Conservation (phyloP, 2,888 invertebrate genomes). For the Hofmannophila pseudospretella region DNA sequence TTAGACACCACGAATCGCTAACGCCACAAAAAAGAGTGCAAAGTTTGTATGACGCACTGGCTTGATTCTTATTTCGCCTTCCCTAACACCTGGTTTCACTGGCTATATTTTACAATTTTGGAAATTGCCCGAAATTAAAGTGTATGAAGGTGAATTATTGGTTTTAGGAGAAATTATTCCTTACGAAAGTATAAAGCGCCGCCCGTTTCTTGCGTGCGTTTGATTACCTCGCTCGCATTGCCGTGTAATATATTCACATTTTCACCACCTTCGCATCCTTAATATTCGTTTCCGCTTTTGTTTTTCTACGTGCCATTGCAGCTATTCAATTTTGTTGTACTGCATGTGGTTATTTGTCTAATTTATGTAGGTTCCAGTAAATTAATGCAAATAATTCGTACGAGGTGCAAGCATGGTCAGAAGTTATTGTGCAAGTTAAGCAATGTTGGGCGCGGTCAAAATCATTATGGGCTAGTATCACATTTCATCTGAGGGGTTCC, state of each 20-base stretch:
- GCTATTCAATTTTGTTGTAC: slow-evolving; percentile 13
- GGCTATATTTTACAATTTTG: slow-evolving; percentile 36
- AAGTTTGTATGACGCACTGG: slow-evolving; percentile 1
- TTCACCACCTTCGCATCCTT: slow-evolving; percentile 71
- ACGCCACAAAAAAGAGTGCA: no score
- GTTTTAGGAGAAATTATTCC: slow-evolving; percentile 60
- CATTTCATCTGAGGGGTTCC: no score
- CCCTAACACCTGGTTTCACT: slow-evolving; percentile 9
- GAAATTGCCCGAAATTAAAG: slow-evolving; percentile 63
- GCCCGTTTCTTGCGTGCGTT: slow-evolving; percentile 66
- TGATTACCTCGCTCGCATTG: slow-evolving; percentile 60
- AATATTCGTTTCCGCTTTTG: slow-evolving; percentile 56
- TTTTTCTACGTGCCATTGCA: slow-evolving; percentile 30
- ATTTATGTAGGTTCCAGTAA: slow-evolving; percentile 2
- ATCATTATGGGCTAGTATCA: no score
- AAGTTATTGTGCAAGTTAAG: neutral
- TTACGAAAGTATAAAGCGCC: slow-evolving; percentile 43
- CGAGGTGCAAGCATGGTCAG: neutral
- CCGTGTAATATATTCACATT: slow-evolving; percentile 73
- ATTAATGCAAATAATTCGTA: neutral
- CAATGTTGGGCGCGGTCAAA: no score
- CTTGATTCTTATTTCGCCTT: slow-evolving; percentile 5
- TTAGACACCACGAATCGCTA: no score
- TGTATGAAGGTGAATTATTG: slow-evolving; percentile 68
- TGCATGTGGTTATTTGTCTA: slow-evolving; percentile 9